Percentiles rank a stretch among this genome's conserved stretches.
These are phyloP conservation scores for Dryoscopus gambensis DNA, from an alignment of 2,113 vertebrate genomes.

Conservation along the genomic window DNA sequence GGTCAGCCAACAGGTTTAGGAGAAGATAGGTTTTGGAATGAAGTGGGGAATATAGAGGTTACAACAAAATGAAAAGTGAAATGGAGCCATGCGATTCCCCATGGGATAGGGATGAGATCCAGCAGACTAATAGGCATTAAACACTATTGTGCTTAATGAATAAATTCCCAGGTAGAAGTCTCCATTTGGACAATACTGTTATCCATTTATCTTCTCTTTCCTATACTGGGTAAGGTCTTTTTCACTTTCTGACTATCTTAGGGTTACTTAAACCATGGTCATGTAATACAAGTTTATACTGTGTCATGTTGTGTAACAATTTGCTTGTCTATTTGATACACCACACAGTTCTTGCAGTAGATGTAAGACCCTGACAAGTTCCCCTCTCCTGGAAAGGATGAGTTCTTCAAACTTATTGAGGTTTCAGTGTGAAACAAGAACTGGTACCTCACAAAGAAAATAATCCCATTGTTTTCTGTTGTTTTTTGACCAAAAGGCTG, in stretches of 20 bases:
- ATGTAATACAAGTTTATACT: not conserved
- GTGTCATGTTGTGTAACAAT: not conserved
- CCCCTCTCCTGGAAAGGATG: not conserved
- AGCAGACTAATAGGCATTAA: not conserved
- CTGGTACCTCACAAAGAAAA: not conserved
- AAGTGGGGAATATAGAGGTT: not conserved
- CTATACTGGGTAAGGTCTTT: not conserved
- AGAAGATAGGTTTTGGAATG: not conserved
- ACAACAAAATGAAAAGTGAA: not conserved
- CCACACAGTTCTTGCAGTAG: not conserved
- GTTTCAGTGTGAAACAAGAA: not conserved
- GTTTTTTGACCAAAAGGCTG: not conserved
- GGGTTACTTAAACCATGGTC: not conserved
- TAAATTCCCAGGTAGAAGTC: not conserved
- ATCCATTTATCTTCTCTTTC: not conserved
- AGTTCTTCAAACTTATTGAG: not conserved
- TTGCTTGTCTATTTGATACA: not conserved
- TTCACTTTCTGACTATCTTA: not conserved
- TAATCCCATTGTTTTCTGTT: not conserved
- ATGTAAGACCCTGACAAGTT: not conserved
- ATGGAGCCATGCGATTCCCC: accelerated
- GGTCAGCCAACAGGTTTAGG: not conserved
- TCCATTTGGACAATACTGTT: not conserved
- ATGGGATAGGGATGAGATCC: not conserved
- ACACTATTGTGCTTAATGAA: not conserved